These are phyloP conservation scores for Centropyge bicolor DNA, from an alignment of 2,797 vertebrate species.

Conservation along the genomic window DNA sequence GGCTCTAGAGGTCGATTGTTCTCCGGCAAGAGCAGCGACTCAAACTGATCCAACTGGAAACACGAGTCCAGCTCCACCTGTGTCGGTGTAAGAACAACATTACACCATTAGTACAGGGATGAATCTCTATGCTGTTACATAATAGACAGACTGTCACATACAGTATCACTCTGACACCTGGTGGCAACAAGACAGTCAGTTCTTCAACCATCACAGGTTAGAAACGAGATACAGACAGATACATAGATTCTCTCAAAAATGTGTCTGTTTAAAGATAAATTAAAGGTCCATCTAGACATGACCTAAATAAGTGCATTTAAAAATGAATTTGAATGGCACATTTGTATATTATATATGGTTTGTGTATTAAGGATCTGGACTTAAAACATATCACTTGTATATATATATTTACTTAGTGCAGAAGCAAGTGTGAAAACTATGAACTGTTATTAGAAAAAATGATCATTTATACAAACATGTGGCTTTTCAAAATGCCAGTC, in stretches of 20 bases:
- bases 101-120: neutral
- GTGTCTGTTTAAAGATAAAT: neutral
- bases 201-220: neutral
- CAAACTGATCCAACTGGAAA: constrained; percentile 82
- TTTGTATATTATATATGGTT: neutral
- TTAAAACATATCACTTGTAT: neutral
- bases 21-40: constrained; percentile 85
- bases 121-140: neutral
- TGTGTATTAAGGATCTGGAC: neutral
- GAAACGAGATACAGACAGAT: neutral
- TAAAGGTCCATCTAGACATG: neutral
- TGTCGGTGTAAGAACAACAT: neutral
- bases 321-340: too few species aligned
- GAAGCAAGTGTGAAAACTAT: neutral
- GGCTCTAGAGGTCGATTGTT: constrained; percentile 90
- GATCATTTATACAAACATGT: constrained; percentile 66
- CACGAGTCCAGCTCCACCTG: constrained; percentile 83
- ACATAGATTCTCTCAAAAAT: neutral
- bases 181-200: constrained; percentile 21
- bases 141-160: neutral
- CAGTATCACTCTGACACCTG: constrained; percentile 35
- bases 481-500: constrained; percentile 84
- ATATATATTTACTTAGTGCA: neutral
- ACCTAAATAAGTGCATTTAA: neutral
- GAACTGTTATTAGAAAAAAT: neutral